These are phyloP conservation scores for Meliscaeva auricollis DNA, from an alignment of 2,888 invertebrate species.

Conservation along the genomic window DNA sequence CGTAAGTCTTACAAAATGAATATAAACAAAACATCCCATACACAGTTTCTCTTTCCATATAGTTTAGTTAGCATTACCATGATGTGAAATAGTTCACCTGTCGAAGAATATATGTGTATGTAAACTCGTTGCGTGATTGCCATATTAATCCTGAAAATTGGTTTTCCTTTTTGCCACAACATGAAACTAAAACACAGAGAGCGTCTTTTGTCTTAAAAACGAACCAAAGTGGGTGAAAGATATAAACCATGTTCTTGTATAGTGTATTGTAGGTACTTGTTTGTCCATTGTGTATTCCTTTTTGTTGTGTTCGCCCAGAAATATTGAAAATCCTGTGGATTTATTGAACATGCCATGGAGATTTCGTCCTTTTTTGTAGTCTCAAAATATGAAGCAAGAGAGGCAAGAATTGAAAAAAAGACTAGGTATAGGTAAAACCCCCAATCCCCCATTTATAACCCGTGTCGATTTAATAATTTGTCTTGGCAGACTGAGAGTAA, in stretches of 20 bases:
- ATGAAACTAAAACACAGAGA: constrained; percentile 52
- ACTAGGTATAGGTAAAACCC: constrained; percentile 11
- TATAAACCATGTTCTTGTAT: constrained; percentile 18
- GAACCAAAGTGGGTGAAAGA: constrained; percentile 13
- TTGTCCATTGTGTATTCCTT: constrained; percentile 42
- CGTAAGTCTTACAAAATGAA: constrained; percentile 36
- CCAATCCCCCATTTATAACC: constrained; percentile 50
- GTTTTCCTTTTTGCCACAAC: constrained; percentile 72
- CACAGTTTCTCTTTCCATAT: neutral
- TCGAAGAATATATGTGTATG: constrained; percentile 60
- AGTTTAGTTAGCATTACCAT: constrained; percentile 32
- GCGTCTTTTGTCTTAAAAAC: constrained; percentile 66
- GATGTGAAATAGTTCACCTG: constrained; percentile 74
- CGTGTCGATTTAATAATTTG: constrained; percentile 71
- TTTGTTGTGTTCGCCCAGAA: constrained; percentile 53
- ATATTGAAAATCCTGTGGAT: constrained; percentile 69
- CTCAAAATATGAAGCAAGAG: constrained; percentile 7
- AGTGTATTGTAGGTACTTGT: neutral
- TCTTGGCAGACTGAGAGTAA: constrained; percentile 24
- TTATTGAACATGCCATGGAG: constrained; percentile 70
- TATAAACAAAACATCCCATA: constrained; percentile 15
- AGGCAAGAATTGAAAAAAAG: constrained; percentile 4
- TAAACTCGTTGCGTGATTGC: constrained; percentile 73
- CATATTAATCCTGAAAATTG: constrained; percentile 76
- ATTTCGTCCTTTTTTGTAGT: constrained; percentile 39